Conservation (phyloP, 2,797 vertebrate species). For the Sarcophilus harrisii region DNA sequence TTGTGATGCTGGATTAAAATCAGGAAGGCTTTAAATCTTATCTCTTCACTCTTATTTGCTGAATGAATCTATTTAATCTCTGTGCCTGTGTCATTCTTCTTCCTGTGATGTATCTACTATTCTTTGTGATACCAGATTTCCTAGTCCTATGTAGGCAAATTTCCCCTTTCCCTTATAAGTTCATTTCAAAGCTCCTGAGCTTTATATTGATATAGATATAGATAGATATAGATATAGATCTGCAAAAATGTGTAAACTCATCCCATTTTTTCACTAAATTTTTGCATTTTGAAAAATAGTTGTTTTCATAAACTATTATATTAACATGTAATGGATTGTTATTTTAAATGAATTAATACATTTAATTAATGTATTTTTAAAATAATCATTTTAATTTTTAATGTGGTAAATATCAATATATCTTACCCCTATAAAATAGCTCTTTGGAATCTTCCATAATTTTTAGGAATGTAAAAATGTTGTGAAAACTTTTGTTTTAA, state of each 20-base stretch:
- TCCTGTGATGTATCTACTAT: background rate
- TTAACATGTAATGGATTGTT: background rate
- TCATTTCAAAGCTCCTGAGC: background rate
- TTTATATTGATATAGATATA: background rate
- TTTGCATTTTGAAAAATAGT: background rate
- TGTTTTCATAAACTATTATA: background rate
- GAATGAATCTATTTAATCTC: background rate
- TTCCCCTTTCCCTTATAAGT: background rate
- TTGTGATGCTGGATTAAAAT: background rate
- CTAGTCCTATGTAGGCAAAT: background rate
- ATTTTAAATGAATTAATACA: background rate
- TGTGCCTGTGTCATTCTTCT: background rate
- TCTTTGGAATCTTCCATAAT: background rate
- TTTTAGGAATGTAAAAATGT: background rate
- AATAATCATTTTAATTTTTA: background rate
- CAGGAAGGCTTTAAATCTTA: background rate
- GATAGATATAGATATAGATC: background rate
- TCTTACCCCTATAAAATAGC: background rate
- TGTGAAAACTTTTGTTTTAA: background rate
- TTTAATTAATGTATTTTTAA: background rate
- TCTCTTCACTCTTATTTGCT: background rate
- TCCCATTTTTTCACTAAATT: background rate
- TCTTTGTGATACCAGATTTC: background rate
- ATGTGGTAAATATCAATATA: background rate
- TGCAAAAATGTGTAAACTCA: background rate